Evolutionary conservation across 2,888 invertebrate species (phyloP).

Genomic region (Melanostoma mellinum): DNA sequence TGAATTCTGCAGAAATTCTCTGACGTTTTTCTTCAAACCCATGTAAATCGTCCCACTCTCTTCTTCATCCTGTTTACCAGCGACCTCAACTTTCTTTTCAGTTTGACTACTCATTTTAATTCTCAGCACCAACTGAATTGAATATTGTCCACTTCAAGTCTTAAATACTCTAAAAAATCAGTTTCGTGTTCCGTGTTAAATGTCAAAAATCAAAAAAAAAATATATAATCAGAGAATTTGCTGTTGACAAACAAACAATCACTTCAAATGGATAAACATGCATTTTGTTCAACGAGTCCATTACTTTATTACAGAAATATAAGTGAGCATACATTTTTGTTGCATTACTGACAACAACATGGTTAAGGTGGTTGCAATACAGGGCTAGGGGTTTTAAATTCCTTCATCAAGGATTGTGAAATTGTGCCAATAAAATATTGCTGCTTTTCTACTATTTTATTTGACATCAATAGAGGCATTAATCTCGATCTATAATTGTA

Average conservation of each 20-base stretch:
- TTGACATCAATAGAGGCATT: constrained; percentile 29
- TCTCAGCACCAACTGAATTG: constrained; percentile 17
- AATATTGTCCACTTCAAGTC: background rate
- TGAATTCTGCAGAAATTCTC: constrained; percentile 86
- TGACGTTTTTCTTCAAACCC: constrained; percentile 80
- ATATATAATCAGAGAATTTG: constrained; percentile 16
- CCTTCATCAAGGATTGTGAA: constrained; percentile 34
- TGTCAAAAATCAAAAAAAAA: constrained; percentile 22
- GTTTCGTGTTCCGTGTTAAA: constrained; percentile 2
- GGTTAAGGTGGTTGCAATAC: constrained; percentile 20
- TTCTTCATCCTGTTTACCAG: constrained; percentile 9
- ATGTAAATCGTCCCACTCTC: constrained; percentile 14
- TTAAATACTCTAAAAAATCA: constrained; percentile 53
- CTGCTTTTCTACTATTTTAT: constrained; percentile 38
- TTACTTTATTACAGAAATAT: constrained; percentile 59
- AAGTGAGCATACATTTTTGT: constrained; percentile 27
- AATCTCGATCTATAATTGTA: constrained; percentile 64
- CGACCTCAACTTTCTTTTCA: background rate
- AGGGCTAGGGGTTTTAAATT: background rate
- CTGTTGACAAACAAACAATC: constrained; percentile 60
- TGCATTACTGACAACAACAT: constrained; percentile 28
- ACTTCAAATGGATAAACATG: constrained; percentile 52
- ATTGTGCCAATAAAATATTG: constrained; percentile 32
- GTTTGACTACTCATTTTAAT: constrained; percentile 33
- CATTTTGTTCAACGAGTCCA: constrained; percentile 51